Conservation (phyloP, 2,113 vertebrate genomes). For the Columba janthina region DNA sequence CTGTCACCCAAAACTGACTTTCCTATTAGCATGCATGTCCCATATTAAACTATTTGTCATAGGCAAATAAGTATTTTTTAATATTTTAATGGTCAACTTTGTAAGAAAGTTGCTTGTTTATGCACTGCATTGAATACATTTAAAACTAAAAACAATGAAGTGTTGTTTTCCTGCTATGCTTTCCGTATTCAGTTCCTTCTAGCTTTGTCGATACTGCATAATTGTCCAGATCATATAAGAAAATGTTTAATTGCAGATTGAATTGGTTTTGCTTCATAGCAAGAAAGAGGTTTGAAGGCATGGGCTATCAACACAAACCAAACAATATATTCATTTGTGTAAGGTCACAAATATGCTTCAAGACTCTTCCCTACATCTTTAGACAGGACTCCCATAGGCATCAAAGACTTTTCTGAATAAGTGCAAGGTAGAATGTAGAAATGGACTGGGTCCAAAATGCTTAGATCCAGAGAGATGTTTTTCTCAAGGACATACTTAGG, state of each 20-base stretch:
- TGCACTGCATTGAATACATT: background rate
- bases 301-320: background rate
- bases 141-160: background rate
- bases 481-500: background rate
- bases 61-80: background rate
- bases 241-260: background rate
- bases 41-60: background rate
- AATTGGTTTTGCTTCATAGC: background rate
- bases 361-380: background rate
- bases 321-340: background rate
- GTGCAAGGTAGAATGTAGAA: background rate
- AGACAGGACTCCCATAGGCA: background rate
- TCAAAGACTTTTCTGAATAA: background rate
- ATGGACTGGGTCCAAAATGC: background rate
- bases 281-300: background rate
- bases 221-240: background rate
- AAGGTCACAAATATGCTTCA: background rate
- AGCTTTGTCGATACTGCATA: background rate
- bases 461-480: background rate
- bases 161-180: background rate
- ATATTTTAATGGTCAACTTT: background rate
- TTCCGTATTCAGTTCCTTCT: background rate
- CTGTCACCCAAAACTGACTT: background rate
- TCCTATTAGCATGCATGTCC: background rate
- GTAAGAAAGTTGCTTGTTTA: slow-evolving; percentile 25